Percentiles rank a stretch among this genome's conserved stretches.
These are phyloP conservation scores for Caenorhabditis doughertyi DNA, from an alignment of 2,888 invertebrate genomes.

Conservation along the genomic window DNA sequence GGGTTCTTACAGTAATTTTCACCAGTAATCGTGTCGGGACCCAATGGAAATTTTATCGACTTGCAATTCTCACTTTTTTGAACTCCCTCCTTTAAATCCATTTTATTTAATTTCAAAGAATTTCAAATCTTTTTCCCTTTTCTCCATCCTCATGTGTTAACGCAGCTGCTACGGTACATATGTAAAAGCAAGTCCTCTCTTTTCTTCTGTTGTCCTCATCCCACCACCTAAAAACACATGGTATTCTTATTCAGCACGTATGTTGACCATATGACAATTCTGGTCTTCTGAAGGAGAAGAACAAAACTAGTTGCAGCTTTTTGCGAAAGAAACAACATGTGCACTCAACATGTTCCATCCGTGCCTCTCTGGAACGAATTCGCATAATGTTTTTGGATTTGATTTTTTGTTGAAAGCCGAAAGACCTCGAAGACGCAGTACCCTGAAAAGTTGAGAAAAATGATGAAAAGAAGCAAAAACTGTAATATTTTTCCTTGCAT, in stretches of 20 bases:
- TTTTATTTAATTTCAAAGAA: not conserved
- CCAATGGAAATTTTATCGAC: no score
- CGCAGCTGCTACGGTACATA: constrained; percentile 28
- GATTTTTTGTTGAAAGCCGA: not conserved
- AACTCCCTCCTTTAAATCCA: not conserved
- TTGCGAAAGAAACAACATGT: constrained; percentile 26
- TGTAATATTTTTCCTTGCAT: no score
- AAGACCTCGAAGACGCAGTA: no score
- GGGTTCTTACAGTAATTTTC: no score
- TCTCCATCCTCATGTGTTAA: constrained; percentile 4
- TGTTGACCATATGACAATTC: constrained; percentile 58
- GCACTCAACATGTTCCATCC: constrained; percentile 55
- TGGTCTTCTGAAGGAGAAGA: not conserved
- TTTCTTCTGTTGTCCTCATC: no score
- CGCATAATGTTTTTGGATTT: not conserved
- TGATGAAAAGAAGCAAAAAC: no score
- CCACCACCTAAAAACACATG: constrained; percentile 59
- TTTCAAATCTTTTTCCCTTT: not conserved
- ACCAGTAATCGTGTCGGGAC: no score
- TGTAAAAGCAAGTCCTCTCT: constrained; percentile 10
- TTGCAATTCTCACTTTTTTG: no score
- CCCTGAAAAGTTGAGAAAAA: no score
- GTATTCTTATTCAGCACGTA: constrained; percentile 48
- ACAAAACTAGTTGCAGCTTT: constrained; percentile 55
- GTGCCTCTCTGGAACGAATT: not conserved